Evolutionary conservation across 2,113 vertebrate genomes (phyloP), one percentile per base, ranked within the genome.

Genomic region (Todiramphus chloris): DNA sequence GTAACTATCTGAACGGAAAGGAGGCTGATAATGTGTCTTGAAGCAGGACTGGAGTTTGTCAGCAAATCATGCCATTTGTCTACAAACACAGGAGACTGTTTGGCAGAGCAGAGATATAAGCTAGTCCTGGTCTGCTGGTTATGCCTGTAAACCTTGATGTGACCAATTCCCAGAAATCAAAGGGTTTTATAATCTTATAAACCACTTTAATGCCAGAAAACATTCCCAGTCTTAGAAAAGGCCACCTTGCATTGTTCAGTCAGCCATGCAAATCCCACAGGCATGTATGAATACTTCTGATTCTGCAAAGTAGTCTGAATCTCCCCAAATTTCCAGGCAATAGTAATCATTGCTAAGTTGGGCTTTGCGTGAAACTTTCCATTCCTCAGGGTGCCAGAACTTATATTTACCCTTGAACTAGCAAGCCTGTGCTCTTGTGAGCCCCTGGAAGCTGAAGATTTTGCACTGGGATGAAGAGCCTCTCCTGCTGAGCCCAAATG

Each of bases 11-110:
- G 67, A 81, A 74, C 0, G 0, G 35, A 83, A 58, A 62, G 37
- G 43, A 50, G 46, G 44, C 1, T 3, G 25, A 4, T 70, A 67
- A 46, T 0, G 0, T 44, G 14, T 70, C 60, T 87, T 59, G 4
- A 20, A 60, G 44, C 25, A 51, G 39, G 67, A 78, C 33, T 63
- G 28, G 28, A 43, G 33, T 41, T 37, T 72, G 91, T 67, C 2
- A 1, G 25, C 24, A 55, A 75, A 75, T 81, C 12, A 6, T 37
- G 37, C 28, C 2, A 4, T 64, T 84, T 83, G 17, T 68, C 9
- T 73, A 10, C 18, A 55, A 59, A 23, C 19, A 44, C 30, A 17
- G 16, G 33, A 76, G 39, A 39, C 21, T 2, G 4, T 33, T 56
- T 80, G 33, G 35, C 68, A 66, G 63, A 80, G 37, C 30, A 91